A percentile compares a stretch with the other conserved stretches of the same genome.
Conservation (phyloP, 2,888 invertebrate genomes). For the Pseudococcus longispinus region DNA sequence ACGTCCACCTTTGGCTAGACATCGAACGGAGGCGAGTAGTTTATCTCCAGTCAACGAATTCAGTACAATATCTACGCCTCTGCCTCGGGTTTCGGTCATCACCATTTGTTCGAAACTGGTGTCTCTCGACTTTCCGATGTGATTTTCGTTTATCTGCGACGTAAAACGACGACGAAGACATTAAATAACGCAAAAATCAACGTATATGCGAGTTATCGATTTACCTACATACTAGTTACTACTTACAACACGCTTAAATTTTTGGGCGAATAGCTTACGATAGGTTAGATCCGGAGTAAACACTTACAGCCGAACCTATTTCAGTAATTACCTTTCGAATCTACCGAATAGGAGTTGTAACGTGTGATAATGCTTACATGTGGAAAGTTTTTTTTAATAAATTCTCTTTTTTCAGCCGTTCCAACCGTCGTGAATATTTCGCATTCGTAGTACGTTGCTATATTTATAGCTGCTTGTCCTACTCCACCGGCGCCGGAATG, state of each 20-base stretch:
- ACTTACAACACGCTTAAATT: no score
- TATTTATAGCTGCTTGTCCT: conserved; percentile 49
- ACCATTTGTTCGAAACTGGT: conserved; percentile 62
- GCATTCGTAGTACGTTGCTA: conserved; percentile 42
- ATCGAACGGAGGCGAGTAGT: conserved; percentile 45
- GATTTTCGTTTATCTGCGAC: conserved; percentile 48
- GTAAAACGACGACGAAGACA: not conserved
- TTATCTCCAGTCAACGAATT: conserved; percentile 49
- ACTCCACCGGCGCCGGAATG: conserved; percentile 52
- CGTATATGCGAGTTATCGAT: no score
- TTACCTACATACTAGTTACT: no score
- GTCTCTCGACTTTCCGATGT: conserved; percentile 44
- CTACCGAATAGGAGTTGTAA: no score
- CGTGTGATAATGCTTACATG: not conserved
- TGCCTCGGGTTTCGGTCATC: conserved; percentile 39
- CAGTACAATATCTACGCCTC: conserved; percentile 39
- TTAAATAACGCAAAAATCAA: not conserved
- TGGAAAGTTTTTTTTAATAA: conserved; percentile 43
- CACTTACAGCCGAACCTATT: no score
- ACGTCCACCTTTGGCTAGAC: conserved; percentile 44
- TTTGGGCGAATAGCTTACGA: no score
- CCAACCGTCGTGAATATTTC: conserved; percentile 49
- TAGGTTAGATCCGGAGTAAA: no score
- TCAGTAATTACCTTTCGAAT: no score
- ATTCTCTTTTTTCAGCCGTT: conserved; percentile 43